Base-by-base conservation (phyloP, 1,140 invertebrate genomes). In the Copidosoma floridanum region DNA sequence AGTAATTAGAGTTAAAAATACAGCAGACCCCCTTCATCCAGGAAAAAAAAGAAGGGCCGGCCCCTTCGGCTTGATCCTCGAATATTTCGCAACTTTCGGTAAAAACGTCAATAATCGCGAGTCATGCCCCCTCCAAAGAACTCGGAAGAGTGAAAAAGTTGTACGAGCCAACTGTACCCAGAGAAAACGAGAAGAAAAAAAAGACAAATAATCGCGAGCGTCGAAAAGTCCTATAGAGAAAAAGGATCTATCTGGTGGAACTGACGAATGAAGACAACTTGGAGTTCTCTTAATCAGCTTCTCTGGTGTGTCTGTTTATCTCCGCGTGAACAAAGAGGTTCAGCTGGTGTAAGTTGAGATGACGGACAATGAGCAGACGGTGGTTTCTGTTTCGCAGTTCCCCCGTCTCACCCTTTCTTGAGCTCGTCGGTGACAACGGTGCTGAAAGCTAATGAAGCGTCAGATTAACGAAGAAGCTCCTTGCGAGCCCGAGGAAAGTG, bases 181-280 rank as follows among this genome's bases (percentile, higher is more conserved):
- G 51, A 26, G 12, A 18, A 24, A n/a, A 41, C 20, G 21, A 38
- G 47, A 27, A 41, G 16, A 61, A 65, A 52, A 63, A 63, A 44
- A 57, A 56, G 41, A 61, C 55, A 60, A 65, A 61, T 46, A 50
- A 46, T 43, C 44, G 44, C 32, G 52, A 54, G 51, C 37, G 52
- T 46, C 43, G 56, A 48, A 62, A 65, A 51, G 53, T 59, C 57
- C 35, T n/a, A n/a, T n/a, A n/a, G 41, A 38, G 24, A 37, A 40
- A 16, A 16, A 27, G 44, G 63, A 59, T 72, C 69, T 75, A 75
- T 75, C 68, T 72, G 69, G 69, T 69, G 69, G 71, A 75, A 73
- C 70, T 75, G 73, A 75, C 69, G 70, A 72, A 75, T 73, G 68
- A 68, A 68, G 63, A 66, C 53, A 56, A 64, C 51, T 24, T 46